Evolutionary conservation across 1,140 invertebrate species (phyloP), one percentile per base, ranked within the genome.

Genomic region (Anoplolepis gracilipes): DNA sequence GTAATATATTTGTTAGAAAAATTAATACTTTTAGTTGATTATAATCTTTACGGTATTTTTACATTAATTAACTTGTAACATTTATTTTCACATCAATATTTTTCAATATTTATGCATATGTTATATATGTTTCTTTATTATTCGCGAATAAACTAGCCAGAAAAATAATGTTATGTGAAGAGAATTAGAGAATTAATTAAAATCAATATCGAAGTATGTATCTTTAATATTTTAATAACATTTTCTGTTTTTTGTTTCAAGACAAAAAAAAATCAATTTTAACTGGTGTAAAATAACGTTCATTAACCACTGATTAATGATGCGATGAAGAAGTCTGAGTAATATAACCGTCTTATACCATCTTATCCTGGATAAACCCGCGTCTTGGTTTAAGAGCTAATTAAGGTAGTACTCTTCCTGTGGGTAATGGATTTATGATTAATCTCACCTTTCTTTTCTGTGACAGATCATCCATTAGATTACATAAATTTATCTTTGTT

Each of bases 401-500:
- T 82, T 61, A 82, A 82, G 36, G 28, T 30, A 55, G 16, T 7
- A 46, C 67, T 46, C 53, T 72, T 82, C 25, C 53, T 13, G 25
- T 61, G 28, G 59, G 36, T 82, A 82, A 82, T 72, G 67, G 67
- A 82, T 82, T 72, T 59, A 28, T 39, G 78, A 81, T 57, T 81
- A 82, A 82, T 57, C 36, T 59, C 13, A 42, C 53, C 22, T 61
- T 72, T 59, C 78, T 72, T 59, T 72, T 39, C 53, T 39, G 59
- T 6, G 65, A 72, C 78, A 33, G 25, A 72, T 82, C 67, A 82
- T 59, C 59, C 53, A 42, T 81, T 81, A 61, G 36, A 42, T 81
- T 72, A 72, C 25, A 81, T 33, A 59, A 59, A 73, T 82, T 69
- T 19, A 61, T 82, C 78, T 59, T 72, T 72, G 69, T 82, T 82